These are phyloP conservation scores for Cichlasoma orientale DNA, from an alignment of 2,797 vertebrate genomes.

Conservation along the genomic window DNA sequence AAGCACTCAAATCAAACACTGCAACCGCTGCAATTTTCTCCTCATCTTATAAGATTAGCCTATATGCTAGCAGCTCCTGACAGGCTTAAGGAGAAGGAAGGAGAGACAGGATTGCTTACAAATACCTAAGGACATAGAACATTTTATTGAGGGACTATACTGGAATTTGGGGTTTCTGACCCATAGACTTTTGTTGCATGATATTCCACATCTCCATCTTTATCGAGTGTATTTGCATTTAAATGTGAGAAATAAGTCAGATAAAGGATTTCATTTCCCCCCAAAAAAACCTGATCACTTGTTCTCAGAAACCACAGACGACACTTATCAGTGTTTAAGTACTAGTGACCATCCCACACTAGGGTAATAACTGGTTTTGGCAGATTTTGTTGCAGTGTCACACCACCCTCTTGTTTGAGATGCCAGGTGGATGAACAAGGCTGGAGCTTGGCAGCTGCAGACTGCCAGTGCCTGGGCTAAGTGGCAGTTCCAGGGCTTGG, in stretches of 20 bases:
- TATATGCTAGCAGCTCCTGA: not conserved
- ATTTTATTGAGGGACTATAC: not conserved
- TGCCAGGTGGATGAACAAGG: constrained; percentile 60
- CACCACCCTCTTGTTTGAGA: constrained; percentile 4
- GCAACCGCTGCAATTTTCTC: constrained; percentile 17
- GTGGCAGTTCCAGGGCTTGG: constrained; percentile 50
- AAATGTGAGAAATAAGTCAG: not conserved
- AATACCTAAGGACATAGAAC: not conserved
- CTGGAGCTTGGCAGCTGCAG: constrained; percentile 36
- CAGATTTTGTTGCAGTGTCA: constrained; percentile 18
- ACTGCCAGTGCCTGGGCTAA: constrained; percentile 50
- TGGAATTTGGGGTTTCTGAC: not conserved
- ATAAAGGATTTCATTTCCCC: not conserved
- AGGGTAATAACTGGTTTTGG: constrained; percentile 29
- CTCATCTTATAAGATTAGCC: constrained; percentile 13
- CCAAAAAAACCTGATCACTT: not conserved
- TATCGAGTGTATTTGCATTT: not conserved
- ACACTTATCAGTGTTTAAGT: not conserved
- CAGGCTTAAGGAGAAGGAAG: not conserved
- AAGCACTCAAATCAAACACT: constrained; percentile 44
- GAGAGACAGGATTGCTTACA: not conserved
- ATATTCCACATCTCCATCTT: not conserved
- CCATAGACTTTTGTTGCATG: not conserved
- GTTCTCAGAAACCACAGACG: constrained; percentile 1
- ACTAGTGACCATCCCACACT: not conserved